Conservation (phyloP, 2,888 invertebrate genomes). For the Dynastes hyllus region DNA sequence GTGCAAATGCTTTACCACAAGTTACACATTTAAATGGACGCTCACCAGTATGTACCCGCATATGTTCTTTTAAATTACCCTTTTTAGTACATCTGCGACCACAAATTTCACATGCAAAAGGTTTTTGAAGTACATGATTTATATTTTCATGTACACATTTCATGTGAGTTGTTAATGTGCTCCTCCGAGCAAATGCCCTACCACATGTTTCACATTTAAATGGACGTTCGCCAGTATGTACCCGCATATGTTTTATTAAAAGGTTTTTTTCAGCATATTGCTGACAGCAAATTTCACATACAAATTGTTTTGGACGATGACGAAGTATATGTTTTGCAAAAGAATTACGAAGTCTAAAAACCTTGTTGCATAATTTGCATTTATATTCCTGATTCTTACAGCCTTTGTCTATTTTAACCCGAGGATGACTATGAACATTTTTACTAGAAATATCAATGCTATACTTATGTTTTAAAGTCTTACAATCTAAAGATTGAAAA, state of each 20-base stretch:
- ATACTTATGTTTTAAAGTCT: background rate
- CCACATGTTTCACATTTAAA: constrained; percentile 38
- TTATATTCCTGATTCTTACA: background rate
- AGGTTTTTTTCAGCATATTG: constrained; percentile 18
- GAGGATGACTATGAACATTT: background rate
- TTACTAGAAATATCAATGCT: background rate
- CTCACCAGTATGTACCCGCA: constrained; percentile 34
- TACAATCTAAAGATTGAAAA: background rate
- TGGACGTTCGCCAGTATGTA: constrained; percentile 45
- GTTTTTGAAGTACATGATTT: background rate
- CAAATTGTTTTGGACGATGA: constrained; percentile 3
- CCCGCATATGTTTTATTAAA: constrained; percentile 33
- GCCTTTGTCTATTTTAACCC: background rate
- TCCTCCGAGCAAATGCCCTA: constrained; percentile 30
- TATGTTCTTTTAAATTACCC: constrained; percentile 22
- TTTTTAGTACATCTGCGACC: constrained; percentile 10
- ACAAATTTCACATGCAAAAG: constrained; percentile 32
- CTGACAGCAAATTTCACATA: constrained; percentile 27
- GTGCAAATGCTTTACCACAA: constrained; percentile 40
- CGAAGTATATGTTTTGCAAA: background rate
- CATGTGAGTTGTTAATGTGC: constrained; percentile 31
- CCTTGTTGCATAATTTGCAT: background rate
- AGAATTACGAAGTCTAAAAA: background rate
- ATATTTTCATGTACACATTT: constrained; percentile 11
- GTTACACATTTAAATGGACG: constrained; percentile 38